phyloP scores from a whole-genome alignment of 2,797 vertebrate genomes.

The Gallinago nigripennis region DNA sequence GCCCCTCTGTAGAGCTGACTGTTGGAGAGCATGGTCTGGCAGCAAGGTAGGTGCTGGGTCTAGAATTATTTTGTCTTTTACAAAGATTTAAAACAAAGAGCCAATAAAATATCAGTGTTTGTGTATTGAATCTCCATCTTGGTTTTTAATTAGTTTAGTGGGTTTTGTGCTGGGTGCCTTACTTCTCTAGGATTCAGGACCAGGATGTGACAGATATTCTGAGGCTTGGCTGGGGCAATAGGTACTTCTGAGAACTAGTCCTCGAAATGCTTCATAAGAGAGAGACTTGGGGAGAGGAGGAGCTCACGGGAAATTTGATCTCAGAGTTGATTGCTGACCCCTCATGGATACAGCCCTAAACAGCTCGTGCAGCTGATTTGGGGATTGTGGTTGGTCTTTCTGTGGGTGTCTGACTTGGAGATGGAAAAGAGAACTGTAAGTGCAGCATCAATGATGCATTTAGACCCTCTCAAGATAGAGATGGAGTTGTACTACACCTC shows the following conservation, averaged over 20 bases:
- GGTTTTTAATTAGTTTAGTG: neutral
- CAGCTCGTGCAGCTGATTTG: accelerated
- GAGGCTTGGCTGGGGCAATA: neutral
- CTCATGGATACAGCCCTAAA: neutral
- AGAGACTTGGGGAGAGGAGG: neutral
- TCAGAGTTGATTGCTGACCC: neutral
- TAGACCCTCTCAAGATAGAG: neutral
- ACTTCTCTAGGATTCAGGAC: neutral
- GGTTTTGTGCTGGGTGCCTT: neutral
- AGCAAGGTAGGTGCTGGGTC: neutral
- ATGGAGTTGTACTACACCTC: neutral
- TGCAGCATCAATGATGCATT: neutral
- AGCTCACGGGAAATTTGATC: neutral
- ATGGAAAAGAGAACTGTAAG: neutral
- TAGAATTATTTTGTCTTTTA: neutral
- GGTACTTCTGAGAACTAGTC: neutral
- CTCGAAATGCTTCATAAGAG: neutral
- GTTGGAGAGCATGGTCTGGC: neutral
- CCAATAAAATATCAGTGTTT: neutral
- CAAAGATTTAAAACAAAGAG: neutral
- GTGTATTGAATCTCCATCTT: accelerated
- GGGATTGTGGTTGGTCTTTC: neutral
- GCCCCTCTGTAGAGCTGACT: neutral
- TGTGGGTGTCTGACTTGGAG: neutral
- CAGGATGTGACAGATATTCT: neutral